phyloP scores from a whole-genome alignment of 2,797 vertebrate species.

The Typhlichthys subterraneus region DNA sequence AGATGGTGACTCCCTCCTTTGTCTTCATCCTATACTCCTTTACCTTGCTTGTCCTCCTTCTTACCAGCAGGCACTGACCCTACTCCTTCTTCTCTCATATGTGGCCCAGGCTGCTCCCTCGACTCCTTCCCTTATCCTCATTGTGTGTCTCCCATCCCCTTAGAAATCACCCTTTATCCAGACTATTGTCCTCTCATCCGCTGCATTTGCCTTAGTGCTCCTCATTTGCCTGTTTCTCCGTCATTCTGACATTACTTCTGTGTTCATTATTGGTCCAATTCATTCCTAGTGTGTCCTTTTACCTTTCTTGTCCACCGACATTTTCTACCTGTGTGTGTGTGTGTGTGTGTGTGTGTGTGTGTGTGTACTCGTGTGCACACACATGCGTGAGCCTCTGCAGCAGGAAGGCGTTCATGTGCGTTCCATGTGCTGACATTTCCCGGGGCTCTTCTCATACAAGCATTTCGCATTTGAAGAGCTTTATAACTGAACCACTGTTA shows the following conservation, averaged over 20 bases:
- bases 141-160: constrained; percentile 50
- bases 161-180: constrained; percentile 29
- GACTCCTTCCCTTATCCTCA: constrained; percentile 29
- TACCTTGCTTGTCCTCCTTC: constrained; percentile 59
- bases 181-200: constrained; percentile 11
- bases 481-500: constrained; percentile 70
- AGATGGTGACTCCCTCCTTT: constrained; percentile 52
- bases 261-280: constrained; percentile 36
- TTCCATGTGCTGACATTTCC: constrained; percentile 26
- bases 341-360: neutral
- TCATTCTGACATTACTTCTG: constrained; percentile 17
- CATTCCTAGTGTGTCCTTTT: neutral
- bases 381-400: neutral
- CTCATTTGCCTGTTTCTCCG: constrained; percentile 4
- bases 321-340: constrained; percentile 15
- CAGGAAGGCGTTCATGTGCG: neutral
- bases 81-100: constrained; percentile 50
- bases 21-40: constrained; percentile 48
- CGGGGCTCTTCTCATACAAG: constrained; percentile 47
- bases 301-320: constrained; percentile 13
- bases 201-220: constrained; percentile 16
- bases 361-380: neutral
- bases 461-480: constrained; percentile 67
- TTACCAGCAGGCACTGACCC: constrained; percentile 52
- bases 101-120: constrained; percentile 44